Evolutionary conservation across 2,797 vertebrate species (phyloP).

Genomic region (Periophthalmus magnuspinnatus): DNA sequence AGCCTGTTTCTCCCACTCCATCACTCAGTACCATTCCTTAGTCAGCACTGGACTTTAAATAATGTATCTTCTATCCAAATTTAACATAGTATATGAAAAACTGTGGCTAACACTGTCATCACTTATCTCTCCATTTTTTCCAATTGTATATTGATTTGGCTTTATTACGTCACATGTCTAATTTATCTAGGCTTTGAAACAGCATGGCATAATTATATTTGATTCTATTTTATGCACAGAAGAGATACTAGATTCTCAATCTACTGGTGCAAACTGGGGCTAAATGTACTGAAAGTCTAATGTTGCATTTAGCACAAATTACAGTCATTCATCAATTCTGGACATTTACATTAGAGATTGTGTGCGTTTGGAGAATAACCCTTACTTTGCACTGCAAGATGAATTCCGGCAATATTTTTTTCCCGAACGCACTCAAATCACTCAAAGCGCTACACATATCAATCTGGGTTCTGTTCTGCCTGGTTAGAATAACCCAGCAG

Average conservation of each 20-base stretch:
- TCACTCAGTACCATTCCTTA: conserved; percentile 34
- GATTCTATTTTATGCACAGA: not conserved
- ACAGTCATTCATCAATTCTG: not conserved
- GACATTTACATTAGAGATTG: not conserved
- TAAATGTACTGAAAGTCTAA: not conserved
- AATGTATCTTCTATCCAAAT: not conserved
- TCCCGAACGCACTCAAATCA: not conserved
- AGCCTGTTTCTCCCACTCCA: conserved; percentile 45
- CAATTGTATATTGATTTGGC: not conserved
- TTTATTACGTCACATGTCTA: not conserved
- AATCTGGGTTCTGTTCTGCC: not conserved
- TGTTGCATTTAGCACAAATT: not conserved
- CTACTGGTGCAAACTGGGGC: not conserved
- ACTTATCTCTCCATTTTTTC: not conserved
- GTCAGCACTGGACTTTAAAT: conserved; percentile 1
- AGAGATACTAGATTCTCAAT: not conserved
- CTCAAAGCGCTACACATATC: not conserved
- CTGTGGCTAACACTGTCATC: not conserved
- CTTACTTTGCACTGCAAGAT: no score
- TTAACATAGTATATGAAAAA: not conserved
- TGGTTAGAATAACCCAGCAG: no score
- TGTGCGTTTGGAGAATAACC: not conserved
- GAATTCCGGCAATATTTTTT: no score
- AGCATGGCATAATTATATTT: no score
- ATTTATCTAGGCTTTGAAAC: no score